Conservation (phyloP, 2,888 invertebrate species). For the Lacanobia wlatinum region DNA sequence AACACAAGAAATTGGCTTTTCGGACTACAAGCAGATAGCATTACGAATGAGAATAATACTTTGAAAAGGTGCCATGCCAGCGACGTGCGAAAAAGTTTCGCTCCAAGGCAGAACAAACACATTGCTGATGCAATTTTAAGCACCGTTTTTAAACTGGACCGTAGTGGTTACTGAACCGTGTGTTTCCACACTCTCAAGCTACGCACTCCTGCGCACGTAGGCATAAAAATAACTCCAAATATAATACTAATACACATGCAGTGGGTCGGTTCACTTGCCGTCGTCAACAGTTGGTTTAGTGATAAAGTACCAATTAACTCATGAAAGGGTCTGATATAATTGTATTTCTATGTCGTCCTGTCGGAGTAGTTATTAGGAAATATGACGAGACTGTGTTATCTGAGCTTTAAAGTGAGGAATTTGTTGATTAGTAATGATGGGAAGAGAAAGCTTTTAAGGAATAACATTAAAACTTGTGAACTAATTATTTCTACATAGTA, state of each 20-base stretch:
- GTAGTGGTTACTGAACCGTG: not conserved
- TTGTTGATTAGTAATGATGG: not conserved
- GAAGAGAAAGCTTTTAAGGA: not conserved
- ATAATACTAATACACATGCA: conserved; percentile 24
- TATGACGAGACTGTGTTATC: conserved; percentile 3
- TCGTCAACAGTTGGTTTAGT: conserved; percentile 17
- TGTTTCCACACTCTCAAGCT: conserved; percentile 21
- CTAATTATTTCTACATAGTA: too few species aligned
- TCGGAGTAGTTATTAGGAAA: not conserved
- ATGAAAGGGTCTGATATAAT: conserved; percentile 40
- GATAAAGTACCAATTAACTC: conserved; percentile 36
- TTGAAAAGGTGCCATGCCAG: not conserved
- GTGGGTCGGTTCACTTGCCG: conserved; percentile 29
- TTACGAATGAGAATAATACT: not conserved
- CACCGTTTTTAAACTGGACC: not conserved
- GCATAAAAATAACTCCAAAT: conserved; percentile 36
- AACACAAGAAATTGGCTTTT: too few species aligned
- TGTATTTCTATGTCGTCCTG: conserved; percentile 1
- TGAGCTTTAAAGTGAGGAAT: not conserved
- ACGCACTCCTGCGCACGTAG: conserved; percentile 46
- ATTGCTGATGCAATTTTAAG: not conserved
- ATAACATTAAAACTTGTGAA: not conserved
- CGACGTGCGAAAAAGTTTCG: not conserved
- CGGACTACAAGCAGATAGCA: too few species aligned
- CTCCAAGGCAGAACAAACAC: not conserved